Percentiles rank a stretch among this genome's conserved stretches.
These are phyloP conservation scores for Rhea pennata DNA, from an alignment of 2,113 vertebrate genomes.

Conservation along the genomic window DNA sequence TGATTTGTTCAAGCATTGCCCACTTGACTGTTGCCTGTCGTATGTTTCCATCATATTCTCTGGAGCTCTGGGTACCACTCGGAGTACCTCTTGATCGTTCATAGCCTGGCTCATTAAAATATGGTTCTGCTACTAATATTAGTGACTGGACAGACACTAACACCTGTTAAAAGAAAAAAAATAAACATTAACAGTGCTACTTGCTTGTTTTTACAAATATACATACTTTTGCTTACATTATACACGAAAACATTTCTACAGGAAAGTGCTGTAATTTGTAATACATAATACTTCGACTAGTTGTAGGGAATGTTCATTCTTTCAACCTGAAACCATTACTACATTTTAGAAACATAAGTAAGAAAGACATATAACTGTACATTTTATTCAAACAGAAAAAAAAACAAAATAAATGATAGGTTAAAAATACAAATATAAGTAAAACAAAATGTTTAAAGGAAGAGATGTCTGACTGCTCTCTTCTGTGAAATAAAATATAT, in stretches of 20 bases:
- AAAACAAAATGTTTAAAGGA: not conserved
- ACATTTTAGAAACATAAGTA: accelerated
- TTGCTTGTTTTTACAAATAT: not conserved
- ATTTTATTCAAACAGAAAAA: not conserved
- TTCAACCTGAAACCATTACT: not conserved
- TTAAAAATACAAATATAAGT: not conserved
- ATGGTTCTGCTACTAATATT: constrained; percentile 96
- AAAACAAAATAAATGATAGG: not conserved
- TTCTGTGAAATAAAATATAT: not conserved
- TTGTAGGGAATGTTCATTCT: accelerated
- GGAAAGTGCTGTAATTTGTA: not conserved
- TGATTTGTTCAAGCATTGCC: constrained; percentile 99
- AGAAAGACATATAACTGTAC: not conserved
- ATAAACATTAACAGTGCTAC: not conserved
- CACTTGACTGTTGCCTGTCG: constrained; percentile 97
- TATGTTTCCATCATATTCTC: constrained; percentile 98
- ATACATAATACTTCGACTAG: not conserved
- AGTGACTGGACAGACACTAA: constrained; percentile 98
- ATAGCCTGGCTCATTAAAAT: constrained; percentile 98
- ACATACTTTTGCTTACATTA: not conserved
- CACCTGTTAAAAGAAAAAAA: constrained; percentile 80
- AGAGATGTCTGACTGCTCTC: not conserved
- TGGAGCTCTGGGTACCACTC: constrained; percentile 96
- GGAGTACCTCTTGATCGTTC: constrained; percentile 95
- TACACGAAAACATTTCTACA: not conserved